phyloP scores from a whole-genome alignment of 1,140 invertebrate species.

The Aphis craccivora region DNA sequence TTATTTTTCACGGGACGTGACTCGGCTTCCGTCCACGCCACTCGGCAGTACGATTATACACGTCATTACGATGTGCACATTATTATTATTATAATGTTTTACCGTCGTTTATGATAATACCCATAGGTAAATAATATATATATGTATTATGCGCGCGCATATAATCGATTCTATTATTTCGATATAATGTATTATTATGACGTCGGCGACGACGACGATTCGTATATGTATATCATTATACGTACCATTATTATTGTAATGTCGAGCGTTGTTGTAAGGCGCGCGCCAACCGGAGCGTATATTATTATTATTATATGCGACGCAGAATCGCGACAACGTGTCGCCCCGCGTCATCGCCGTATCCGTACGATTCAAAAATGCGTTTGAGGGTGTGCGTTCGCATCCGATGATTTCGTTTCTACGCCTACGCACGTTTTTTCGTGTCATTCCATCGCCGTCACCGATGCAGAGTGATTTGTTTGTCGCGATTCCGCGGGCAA shows the following conservation, averaged over 20 bases:
- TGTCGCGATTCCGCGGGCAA: background rate
- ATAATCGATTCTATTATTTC: too few relatives aligned
- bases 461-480: background rate
- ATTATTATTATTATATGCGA: background rate
- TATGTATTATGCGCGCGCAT: background rate
- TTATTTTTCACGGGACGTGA: slow-evolving; percentile 48
- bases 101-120: too few relatives aligned
- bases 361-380: background rate
- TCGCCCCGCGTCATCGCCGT: background rate
- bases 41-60: background rate
- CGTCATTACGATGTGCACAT: background rate
- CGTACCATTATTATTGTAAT: too few relatives aligned
- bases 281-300: too few relatives aligned
- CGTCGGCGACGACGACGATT: background rate
- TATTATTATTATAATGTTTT: background rate
- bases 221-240: background rate
- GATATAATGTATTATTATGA: background rate
- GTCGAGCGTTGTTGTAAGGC: too few relatives aligned
- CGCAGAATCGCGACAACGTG: too few relatives aligned
- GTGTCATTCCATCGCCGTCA: too few relatives aligned
- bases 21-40: slow-evolving; percentile 24
- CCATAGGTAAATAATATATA: background rate
- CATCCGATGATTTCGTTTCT: too few relatives aligned
- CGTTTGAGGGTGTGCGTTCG: too few relatives aligned
- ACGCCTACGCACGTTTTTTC: too few relatives aligned